Conservation (phyloP, 2,113 vertebrate genomes). For the Cyanoramphus novaezelandiae region DNA sequence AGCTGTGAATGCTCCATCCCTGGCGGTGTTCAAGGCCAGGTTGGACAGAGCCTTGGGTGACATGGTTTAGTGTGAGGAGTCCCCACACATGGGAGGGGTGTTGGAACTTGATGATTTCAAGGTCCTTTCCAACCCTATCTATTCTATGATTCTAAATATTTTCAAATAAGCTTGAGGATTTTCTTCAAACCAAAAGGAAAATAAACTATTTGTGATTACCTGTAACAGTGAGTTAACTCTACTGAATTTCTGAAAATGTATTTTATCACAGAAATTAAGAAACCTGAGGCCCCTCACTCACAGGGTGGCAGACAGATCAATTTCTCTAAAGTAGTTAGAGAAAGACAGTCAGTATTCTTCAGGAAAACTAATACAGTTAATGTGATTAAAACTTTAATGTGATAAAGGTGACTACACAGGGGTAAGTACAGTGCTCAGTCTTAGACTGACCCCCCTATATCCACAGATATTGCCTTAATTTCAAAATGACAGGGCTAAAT, state of each 20-base stretch:
- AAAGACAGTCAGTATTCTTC: background rate
- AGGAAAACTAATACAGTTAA: background rate
- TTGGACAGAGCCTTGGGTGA: too few species aligned
- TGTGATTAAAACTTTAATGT: background rate
- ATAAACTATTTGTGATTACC: background rate
- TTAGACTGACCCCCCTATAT: background rate
- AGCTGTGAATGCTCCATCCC: too few species aligned
- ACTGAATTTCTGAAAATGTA: background rate
- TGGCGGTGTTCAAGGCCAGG: too few species aligned
- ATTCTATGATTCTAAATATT: too few species aligned
- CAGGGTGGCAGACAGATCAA: background rate
- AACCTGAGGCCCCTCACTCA: background rate
- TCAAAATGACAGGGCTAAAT: background rate
- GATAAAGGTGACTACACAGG: background rate
- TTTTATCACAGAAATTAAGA: background rate
- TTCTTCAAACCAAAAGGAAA: too few species aligned
- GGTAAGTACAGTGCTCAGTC: background rate
- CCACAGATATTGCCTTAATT: background rate
- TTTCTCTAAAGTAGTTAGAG: background rate
- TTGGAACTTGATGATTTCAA: too few species aligned
- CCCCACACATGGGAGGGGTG: too few species aligned
- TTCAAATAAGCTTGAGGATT: too few species aligned
- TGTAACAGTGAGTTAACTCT: background rate
- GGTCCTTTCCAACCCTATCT: too few species aligned
- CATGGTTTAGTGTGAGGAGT: too few species aligned